Percentiles rank a stretch among this genome's conserved stretches.
Evolutionary conservation across 2,113 vertebrate species (phyloP).

Genomic region (Lophura nycthemera): DNA sequence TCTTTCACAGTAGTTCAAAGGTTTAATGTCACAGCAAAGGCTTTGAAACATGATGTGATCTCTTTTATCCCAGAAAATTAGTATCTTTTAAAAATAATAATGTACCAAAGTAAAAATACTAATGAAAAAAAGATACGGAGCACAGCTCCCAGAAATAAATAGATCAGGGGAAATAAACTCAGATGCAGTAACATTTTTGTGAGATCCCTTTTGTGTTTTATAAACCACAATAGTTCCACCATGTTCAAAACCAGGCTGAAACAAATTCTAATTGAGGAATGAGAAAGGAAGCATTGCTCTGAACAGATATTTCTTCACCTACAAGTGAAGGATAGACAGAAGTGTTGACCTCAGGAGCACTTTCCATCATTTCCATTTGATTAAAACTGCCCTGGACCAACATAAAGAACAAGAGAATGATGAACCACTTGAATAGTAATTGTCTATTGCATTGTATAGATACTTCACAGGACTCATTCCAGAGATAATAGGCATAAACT

Average conservation of each 20-base stretch:
- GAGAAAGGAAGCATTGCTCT: accelerated
- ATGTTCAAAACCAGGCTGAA: background rate
- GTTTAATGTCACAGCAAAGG: conserved; percentile 71
- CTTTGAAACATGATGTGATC: conserved; percentile 71
- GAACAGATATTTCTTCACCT: background rate
- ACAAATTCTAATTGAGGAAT: background rate
- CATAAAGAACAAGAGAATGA: background rate
- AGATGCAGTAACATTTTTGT: background rate
- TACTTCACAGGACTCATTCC: background rate
- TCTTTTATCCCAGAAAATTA: conserved; percentile 73
- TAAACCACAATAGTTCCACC: conserved; percentile 12
- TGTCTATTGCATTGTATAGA: background rate
- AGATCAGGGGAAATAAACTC: background rate
- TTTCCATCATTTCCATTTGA: background rate
- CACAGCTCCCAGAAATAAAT: conserved; percentile 22
- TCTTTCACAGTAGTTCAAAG: conserved; percentile 72
- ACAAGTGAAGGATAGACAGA: background rate
- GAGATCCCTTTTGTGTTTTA: conserved; percentile 23
- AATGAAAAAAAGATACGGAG: conserved; percentile 55
- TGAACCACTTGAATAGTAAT: background rate
- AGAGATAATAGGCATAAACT: background rate
- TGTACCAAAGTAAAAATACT: conserved; percentile 61
- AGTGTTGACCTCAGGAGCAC: background rate
- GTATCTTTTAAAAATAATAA: background rate
- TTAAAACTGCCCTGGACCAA: background rate